These are phyloP conservation scores for Hucho hucho DNA, from an alignment of 2,113 vertebrate genomes.

Conservation along the genomic window DNA sequence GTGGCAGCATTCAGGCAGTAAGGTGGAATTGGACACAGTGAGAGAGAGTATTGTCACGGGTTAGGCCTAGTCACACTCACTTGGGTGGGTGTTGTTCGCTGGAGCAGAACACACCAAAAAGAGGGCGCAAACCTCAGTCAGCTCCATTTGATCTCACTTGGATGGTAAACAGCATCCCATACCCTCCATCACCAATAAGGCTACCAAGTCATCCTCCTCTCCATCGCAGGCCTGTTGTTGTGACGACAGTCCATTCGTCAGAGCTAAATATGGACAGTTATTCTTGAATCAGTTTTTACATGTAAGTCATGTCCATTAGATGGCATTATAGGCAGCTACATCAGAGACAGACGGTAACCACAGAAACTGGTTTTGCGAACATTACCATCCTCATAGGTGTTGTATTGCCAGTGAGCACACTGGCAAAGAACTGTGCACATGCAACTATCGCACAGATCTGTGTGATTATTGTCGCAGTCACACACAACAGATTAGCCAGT, in stretches of 20 bases:
- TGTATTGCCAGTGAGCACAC: background rate
- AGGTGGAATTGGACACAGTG: conserved; percentile 74
- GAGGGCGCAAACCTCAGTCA: conserved; percentile 54
- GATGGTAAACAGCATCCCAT: conserved; percentile 20
- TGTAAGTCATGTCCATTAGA: background rate
- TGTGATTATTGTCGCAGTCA: background rate
- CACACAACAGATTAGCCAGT: background rate
- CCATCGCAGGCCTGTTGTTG: conserved; percentile 3
- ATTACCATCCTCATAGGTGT: background rate
- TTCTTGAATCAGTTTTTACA: background rate
- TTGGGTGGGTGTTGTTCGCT: conserved; percentile 60
- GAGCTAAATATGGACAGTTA: background rate
- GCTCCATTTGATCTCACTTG: conserved; percentile 37
- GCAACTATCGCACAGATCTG: background rate
- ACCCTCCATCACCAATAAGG: background rate
- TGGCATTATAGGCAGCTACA: background rate
- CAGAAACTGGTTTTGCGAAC: conserved; percentile 26
- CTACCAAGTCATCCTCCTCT: background rate
- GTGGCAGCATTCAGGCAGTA: conserved; percentile 66
- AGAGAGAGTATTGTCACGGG: conserved; percentile 67
- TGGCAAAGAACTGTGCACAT: background rate
- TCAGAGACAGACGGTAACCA: conserved; percentile 23
- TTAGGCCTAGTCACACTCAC: conserved; percentile 70
- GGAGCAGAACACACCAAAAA: conserved; percentile 60
- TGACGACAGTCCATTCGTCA: background rate